Conservation (phyloP, 2,888 invertebrate genomes). For the Mongoloraphidia duomilia region DNA sequence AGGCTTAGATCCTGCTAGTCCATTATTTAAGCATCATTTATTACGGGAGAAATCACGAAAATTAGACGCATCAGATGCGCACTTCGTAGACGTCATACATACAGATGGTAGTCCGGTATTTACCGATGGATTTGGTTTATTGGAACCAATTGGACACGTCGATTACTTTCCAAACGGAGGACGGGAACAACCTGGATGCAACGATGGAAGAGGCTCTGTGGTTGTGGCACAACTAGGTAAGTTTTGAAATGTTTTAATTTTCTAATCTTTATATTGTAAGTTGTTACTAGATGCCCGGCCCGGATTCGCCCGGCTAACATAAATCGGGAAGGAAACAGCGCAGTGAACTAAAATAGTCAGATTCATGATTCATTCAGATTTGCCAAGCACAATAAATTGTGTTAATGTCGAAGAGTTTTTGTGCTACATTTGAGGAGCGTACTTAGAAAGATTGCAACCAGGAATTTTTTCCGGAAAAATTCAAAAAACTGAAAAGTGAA, state of each 20-base stretch:
- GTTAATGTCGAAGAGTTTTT: too few species aligned
- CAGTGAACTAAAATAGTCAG: too few species aligned
- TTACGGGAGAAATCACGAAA: slow-evolving; percentile 37
- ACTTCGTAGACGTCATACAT: slow-evolving; percentile 52
- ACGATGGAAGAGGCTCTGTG: slow-evolving; percentile 38
- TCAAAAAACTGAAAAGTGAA: background rate
- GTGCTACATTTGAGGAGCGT: too few species aligned
- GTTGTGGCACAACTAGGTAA: slow-evolving; percentile 39
- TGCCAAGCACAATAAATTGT: too few species aligned
- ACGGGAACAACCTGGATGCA: slow-evolving; percentile 42
- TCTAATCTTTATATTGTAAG: too few species aligned
- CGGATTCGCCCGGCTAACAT: too few species aligned
- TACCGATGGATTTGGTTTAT: slow-evolving; percentile 43
- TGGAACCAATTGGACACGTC: slow-evolving; percentile 42
- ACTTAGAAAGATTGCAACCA: too few species aligned
- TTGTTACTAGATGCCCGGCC: too few species aligned
- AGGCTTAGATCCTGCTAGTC: slow-evolving; percentile 76
- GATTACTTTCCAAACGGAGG: slow-evolving; percentile 48
- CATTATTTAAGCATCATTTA: slow-evolving; percentile 48
- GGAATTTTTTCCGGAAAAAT: background rate
- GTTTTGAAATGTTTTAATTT: slow-evolving; percentile 5
- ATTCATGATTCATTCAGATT: too few species aligned
- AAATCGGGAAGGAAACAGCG: too few species aligned
- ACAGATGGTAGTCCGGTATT: slow-evolving; percentile 44
- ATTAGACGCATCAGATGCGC: slow-evolving; percentile 45